These are phyloP conservation scores for Gastrophryne carolinensis DNA, from an alignment of 2,797 vertebrate genomes.

Conservation along the genomic window DNA sequence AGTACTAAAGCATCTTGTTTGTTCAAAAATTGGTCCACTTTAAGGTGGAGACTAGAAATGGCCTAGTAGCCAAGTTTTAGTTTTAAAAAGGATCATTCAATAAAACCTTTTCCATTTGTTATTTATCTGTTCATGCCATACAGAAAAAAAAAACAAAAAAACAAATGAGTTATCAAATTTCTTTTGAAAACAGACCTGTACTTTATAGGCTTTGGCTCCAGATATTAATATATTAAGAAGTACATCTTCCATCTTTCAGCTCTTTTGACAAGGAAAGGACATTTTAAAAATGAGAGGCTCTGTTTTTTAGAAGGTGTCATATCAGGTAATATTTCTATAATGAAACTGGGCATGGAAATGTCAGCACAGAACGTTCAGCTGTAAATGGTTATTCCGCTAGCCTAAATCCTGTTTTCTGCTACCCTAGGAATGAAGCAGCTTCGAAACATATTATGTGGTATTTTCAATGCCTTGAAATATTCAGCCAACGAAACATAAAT, in stretches of 20 bases:
- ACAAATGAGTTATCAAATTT: constrained; percentile 1
- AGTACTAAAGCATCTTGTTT: no score
- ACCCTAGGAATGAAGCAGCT: neutral
- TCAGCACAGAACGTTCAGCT: constrained; percentile 17
- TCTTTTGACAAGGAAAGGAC: neutral
- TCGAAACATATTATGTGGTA: neutral
- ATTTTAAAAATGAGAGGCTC: constrained; percentile 5
- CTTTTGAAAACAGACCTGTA: constrained; percentile 5
- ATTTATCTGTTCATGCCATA: neutral
- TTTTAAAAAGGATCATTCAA: neutral
- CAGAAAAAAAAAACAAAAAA: neutral
- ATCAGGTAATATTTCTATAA: constrained; percentile 15
- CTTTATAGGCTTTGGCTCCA: constrained; percentile 6
- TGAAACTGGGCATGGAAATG: constrained; percentile 14
- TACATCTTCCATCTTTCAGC: neutral
- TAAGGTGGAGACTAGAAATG: no score
- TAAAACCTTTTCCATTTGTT: neutral
- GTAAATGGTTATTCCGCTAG: neutral
- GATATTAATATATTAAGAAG: neutral
- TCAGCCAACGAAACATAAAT: no score
- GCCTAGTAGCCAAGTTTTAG: neutral
- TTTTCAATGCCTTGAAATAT: neutral
- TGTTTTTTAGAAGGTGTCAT: neutral
- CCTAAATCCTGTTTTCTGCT: neutral
- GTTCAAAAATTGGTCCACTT: no score